These are phyloP conservation scores for Lepilemur ruficaudatus DNA, from an alignment of 2,797 vertebrate species.

Conservation along the genomic window DNA sequence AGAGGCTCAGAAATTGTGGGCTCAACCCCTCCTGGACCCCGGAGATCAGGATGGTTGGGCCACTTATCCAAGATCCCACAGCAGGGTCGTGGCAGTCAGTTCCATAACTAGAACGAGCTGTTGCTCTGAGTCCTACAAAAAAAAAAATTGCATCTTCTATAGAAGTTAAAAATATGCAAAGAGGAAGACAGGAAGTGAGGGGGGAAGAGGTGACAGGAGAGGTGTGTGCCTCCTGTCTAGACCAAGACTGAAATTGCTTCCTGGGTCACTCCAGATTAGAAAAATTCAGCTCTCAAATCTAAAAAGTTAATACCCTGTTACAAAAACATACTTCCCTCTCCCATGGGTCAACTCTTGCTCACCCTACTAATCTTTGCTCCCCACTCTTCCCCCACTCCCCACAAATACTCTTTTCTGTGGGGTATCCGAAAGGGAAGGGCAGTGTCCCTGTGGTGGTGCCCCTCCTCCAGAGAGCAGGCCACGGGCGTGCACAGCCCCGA, in stretches of 20 bases:
- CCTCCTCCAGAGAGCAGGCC: not conserved
- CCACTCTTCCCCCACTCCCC: not conserved
- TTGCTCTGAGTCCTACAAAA: not conserved
- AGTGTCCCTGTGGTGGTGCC: not conserved
- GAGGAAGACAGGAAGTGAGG: not conserved
- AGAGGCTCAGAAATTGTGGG: not conserved
- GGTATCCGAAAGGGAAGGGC: not conserved
- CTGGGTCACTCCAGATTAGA: not conserved
- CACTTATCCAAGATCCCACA: not conserved
- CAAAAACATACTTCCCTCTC: not conserved
- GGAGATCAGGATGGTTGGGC: not conserved
- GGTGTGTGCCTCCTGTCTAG: not conserved
- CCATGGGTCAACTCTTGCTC: not conserved
- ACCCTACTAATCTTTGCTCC: not conserved
- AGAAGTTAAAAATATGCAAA: not conserved
- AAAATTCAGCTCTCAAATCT: not conserved
- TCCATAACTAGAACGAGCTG: not conserved
- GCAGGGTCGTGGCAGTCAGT: not conserved
- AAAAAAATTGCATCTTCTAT: not conserved
- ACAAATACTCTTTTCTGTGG: not conserved
- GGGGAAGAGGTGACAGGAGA: not conserved
- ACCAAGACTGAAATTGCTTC: not conserved
- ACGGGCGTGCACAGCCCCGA: fast-evolving
- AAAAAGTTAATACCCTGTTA: not conserved
- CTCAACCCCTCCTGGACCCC: not conserved